Evolutionary conservation across 2,113 vertebrate species (phyloP).

Genomic region (Thalassoma bifasciatum): DNA sequence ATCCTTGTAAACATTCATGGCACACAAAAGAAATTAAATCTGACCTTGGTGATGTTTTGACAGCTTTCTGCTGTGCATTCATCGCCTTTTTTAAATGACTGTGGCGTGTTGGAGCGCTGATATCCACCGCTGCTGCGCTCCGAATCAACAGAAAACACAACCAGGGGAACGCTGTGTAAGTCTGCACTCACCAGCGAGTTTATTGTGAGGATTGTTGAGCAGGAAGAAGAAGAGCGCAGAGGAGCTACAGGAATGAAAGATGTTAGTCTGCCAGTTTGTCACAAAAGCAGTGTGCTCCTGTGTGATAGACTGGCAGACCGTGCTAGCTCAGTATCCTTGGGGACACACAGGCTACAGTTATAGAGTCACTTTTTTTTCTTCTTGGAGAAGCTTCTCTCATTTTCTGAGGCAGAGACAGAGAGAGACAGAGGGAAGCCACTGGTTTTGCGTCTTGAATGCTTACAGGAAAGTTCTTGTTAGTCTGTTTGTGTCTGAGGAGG

Average conservation of each 20-base stretch:
- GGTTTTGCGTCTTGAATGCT: conserved; percentile 41
- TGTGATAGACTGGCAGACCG: conserved; percentile 78
- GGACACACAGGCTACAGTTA: conserved; percentile 64
- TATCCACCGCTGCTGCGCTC: conserved; percentile 49
- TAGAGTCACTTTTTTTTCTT: conserved; percentile 53
- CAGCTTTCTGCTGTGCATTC: conserved; percentile 44
- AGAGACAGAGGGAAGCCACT: conserved; percentile 6
- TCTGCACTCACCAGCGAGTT: conserved; percentile 59
- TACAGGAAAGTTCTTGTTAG: conserved; percentile 64
- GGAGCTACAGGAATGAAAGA: conserved; percentile 71
- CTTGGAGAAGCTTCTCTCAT: conserved; percentile 58
- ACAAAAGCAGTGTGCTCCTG: conserved; percentile 74
- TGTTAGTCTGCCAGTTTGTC: conserved; percentile 78
- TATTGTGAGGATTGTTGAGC: conserved; percentile 70
- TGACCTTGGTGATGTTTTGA: conserved; percentile 54
- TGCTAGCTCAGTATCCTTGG: conserved; percentile 69
- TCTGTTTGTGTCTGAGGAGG: conserved; percentile 50
- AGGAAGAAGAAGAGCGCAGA: conserved; percentile 61
- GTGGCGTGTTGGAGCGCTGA: conserved; percentile 43
- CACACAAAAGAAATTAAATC: conserved; percentile 56
- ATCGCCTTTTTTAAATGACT: conserved; percentile 50
- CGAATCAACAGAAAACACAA: conserved; percentile 61
- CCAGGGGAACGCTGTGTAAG: conserved; percentile 57
- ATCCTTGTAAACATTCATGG: background rate
- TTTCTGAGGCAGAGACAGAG: conserved; percentile 48